A percentile compares a stretch with the other conserved stretches of the same genome.
Conservation (phyloP, 2,888 invertebrate genomes). For the Lottia scabra region DNA sequence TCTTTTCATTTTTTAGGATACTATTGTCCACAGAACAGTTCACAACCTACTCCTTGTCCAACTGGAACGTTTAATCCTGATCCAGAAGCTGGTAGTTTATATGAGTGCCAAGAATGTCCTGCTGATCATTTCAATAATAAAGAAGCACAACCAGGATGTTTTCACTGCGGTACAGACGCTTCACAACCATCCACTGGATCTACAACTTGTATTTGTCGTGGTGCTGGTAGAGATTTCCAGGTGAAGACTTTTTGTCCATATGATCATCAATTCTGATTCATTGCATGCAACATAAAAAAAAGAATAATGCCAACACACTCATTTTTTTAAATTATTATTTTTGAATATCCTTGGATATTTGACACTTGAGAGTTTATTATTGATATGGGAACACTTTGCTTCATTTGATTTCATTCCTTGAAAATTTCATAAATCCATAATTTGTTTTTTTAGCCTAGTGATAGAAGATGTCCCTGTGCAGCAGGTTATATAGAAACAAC, state of each 20-base stretch:
- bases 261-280: neutral
- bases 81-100: slow-evolving; percentile 36
- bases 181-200: slow-evolving; percentile 51
- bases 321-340: too few species aligned
- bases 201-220: slow-evolving; percentile 55
- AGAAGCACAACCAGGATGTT: slow-evolving; percentile 57
- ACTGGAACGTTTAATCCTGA: slow-evolving; percentile 50
- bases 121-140: slow-evolving; percentile 58
- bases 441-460: slow-evolving; percentile 48
- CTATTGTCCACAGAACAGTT: slow-evolving; percentile 61
- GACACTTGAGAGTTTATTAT: too few species aligned
- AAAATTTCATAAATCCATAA: too few species aligned
- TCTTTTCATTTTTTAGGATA: slow-evolving; percentile 45
- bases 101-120: slow-evolving; percentile 52
- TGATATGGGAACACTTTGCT: too few species aligned
- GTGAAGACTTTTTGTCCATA: slow-evolving; percentile 32
- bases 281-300: too few species aligned
- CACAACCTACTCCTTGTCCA: slow-evolving; percentile 55
- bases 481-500: slow-evolving; percentile 51
- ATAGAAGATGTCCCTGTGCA: slow-evolving; percentile 60
- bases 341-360: too few species aligned
- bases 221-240: slow-evolving; percentile 65
- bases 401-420: too few species aligned
- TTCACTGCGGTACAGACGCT: slow-evolving; percentile 59
- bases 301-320: too few species aligned